phyloP scores from a whole-genome alignment of 2,113 vertebrate species.

The Lepidothrix coronata region DNA sequence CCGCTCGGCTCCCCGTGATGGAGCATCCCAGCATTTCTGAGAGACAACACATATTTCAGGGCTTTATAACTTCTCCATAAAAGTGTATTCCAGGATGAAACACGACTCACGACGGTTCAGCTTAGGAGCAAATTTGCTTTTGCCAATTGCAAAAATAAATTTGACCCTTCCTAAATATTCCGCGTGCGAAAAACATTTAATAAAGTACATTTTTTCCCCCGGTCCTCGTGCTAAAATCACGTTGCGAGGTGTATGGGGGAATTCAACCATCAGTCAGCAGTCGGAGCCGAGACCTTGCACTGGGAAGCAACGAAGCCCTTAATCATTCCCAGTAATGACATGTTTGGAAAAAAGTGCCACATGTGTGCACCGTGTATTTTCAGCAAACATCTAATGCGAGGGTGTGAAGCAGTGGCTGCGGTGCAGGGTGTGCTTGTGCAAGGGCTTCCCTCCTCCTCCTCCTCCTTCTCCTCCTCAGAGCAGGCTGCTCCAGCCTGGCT shows the following conservation, averaged over 20 bases:
- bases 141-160: slow-evolving; percentile 44
- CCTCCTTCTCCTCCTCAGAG: background rate
- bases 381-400: background rate
- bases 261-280: background rate
- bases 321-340: slow-evolving; percentile 45
- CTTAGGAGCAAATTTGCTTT: slow-evolving; percentile 22
- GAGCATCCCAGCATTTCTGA: background rate
- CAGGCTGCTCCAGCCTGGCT: slow-evolving; percentile 36
- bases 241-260: background rate
- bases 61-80: background rate
- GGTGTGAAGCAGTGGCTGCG: background rate
- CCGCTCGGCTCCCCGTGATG: background rate
- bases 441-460: slow-evolving; percentile 4
- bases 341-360: slow-evolving; percentile 12
- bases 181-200: background rate
- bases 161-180: slow-evolving; percentile 19
- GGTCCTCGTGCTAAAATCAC: background rate
- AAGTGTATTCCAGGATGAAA: background rate
- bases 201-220: background rate
- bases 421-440: background rate
- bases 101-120: background rate
- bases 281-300: background rate
- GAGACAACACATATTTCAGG: background rate
- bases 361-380: background rate
- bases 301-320: slow-evolving; percentile 55